These are phyloP conservation scores for Grammatotria lemairii DNA, from an alignment of 2,113 vertebrate genomes.

Conservation along the genomic window DNA sequence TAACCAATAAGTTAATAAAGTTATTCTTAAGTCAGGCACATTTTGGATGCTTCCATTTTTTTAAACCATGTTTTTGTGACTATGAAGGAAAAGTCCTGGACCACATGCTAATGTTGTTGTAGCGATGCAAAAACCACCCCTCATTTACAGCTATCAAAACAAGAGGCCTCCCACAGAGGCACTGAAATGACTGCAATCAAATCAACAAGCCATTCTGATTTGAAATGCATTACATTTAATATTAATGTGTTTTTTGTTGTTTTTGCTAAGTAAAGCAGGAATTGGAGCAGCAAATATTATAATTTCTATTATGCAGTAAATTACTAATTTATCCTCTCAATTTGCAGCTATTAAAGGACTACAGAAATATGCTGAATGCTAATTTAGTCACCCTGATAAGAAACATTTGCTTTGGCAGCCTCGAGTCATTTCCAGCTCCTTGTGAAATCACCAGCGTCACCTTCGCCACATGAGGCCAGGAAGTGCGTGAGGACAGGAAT, in stretches of 20 bases:
- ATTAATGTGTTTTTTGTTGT: neutral
- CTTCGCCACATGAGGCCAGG: conserved; percentile 32
- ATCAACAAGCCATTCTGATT: neutral
- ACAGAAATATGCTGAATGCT: neutral
- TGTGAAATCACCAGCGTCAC: conserved; percentile 13
- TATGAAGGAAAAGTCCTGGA: neutral
- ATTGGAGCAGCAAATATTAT: neutral
- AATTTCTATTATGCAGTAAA: neutral
- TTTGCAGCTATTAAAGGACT: neutral
- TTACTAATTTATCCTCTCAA: neutral
- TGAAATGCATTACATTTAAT: neutral
- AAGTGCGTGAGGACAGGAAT: conserved; percentile 50
- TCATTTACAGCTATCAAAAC: neutral
- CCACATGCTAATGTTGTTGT: neutral
- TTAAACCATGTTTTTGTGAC: neutral
- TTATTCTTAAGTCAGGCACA: neutral
- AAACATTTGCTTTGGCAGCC: neutral
- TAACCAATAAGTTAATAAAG: neutral
- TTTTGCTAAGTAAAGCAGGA: neutral
- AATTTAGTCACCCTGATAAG: neutral
- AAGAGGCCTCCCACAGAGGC: neutral
- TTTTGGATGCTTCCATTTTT: neutral
- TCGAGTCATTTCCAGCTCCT: conserved; percentile 5
- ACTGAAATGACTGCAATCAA: neutral
- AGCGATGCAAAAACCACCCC: neutral